Evolutionary conservation across 2,113 vertebrate species (phyloP), one percentile per base, ranked within the genome.

Genomic region (Megaceryle maxima): DNA sequence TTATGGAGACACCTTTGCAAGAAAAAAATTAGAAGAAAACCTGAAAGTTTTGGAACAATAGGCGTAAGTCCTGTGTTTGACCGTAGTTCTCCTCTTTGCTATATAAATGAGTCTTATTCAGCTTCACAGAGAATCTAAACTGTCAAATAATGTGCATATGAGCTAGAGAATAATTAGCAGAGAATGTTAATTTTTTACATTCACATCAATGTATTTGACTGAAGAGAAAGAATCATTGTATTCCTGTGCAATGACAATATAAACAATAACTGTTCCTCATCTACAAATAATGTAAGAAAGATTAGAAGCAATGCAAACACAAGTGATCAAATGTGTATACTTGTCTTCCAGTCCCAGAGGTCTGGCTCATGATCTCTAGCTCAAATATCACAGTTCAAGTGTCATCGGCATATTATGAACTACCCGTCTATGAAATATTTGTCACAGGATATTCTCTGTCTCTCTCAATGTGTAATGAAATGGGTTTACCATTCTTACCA

Each of bases 41-140:
- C 98, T 66, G 98, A 99, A 97, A 99, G 98, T 51, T 99, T 99
- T 81, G 98, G 99, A 97, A 98, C 98, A 14, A 97, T 99, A 90
- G 99, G 99, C 98, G 99, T 99, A 98, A 98, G 99, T 41, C 14
- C 1, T 83, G 21, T 84, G 50, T 43, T 62, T 72, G 24, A 13
- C 43, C n/a, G 3, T 70, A 63, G 20, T 80, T 17, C 19, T 80
- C 12, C 44, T 77, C 15, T 53, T 87, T 63, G 37, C 37, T 76
- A 5, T 66, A 29, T 16, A 57, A 41, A 41, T 68, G 19, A 70
- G 19, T 63, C 35, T 87, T 84, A 64, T 33, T 87, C 46, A 84
- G 26, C 10, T 21, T 79, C 90, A 53, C 3, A 60, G 16, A 70
- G 11, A 15, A n/a, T 59, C 35, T 6, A 0, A 82, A 55, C 20